Base-by-base conservation (phyloP, 1,140 invertebrate species). In the Drosophila seguyi region DNA sequence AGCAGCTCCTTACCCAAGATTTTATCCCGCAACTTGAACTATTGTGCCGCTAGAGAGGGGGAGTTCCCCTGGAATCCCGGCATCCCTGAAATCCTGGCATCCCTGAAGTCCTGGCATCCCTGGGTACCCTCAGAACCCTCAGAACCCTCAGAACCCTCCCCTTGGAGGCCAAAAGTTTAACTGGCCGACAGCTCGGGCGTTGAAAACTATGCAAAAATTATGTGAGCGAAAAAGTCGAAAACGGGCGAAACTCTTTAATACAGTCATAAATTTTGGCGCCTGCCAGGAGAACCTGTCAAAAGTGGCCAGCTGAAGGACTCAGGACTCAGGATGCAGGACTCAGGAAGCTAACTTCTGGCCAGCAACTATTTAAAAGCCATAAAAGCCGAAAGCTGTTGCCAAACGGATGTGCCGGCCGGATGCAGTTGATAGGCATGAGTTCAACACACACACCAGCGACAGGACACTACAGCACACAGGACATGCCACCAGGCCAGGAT, bases 351-450 rank as follows among this genome's bases (percentile, higher is more conserved):
- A 63, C 75, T 73, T 56, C 74, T 59, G 73, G 61, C 74, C 55
- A 57, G 68, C 73, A 88, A 88, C 85, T 88, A 88, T 88, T 88
- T 88, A 88, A 88, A 90, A 88, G 85, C 85, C 85, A 88, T 88
- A 90, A 88, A 88, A 88, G 85, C 85, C 66, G 74, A 90, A 88
- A 90, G 85, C 85, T 88, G 85, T 88, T 88, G 77, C 80, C 85
- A 73, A 90, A 90, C 80, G 85, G 85, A 90, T 84, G 65, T 75
- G 80, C 80, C 80, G 72, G 76, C 85, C 85, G 85, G 85, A 90
- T 88, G 85, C 85, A 88, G 69, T 83, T 88, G 85, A 90, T 88
- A 90, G 85, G 85, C 85, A 81, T 45, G 80, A 84, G 84, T 80
- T 80, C 75, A 47, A 71, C 62, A 71, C 66, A 60, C 22, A 1